Base-by-base conservation (phyloP, 2,888 invertebrate genomes). In the Stictocephala bisonia region DNA sequence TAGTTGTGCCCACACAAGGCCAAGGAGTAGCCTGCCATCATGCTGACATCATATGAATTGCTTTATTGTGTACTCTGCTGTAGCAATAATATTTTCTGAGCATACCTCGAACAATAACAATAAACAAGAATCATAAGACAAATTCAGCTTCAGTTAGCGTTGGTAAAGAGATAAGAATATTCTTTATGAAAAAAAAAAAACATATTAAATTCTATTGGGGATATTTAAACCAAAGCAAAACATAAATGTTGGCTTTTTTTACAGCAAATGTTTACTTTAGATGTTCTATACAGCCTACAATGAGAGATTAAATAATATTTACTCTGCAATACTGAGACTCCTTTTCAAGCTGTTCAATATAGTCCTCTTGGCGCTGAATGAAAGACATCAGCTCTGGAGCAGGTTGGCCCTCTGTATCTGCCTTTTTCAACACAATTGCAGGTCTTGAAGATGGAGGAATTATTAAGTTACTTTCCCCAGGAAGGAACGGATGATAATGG, bases 351-450 rank as follows among this genome's bases (percentile, higher is more conserved):
- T 95, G 94, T 76, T 94, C 93, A 64, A 95, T 94, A 81, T 95
- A 94, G 79, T 93, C 93, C 81, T 94, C 94, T 80, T 95, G 94
- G 76, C 93, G 90, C 83, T 94, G 93, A 58, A 94, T 93, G 81
- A 93, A 94, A 79, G 90, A 88, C 83, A 93, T 87, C 51, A 94
- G 86, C 82, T 94, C 94, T 13, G 90, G 90, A 79, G 91, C 85
- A 79, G 89, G 67, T 40, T 71, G 71, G 15, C 44, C 13, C 13
- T 50, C 64, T 24, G 66, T 22, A 7, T 72, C 64, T 20, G 51
- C 64, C 26, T 51, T 64, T 41, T 64, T 40, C 7, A 53, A 64
- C 48, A 56, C 50, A 22, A 51, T 44, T 15, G 72, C 50, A 3
- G 53, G 69, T 4, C 50, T 22, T 13, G 64, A 40, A 20, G 66